Evolutionary conservation across 2,113 vertebrate genomes (phyloP), one percentile per base, ranked within the genome.

Genomic region (Lophura nycthemera): DNA sequence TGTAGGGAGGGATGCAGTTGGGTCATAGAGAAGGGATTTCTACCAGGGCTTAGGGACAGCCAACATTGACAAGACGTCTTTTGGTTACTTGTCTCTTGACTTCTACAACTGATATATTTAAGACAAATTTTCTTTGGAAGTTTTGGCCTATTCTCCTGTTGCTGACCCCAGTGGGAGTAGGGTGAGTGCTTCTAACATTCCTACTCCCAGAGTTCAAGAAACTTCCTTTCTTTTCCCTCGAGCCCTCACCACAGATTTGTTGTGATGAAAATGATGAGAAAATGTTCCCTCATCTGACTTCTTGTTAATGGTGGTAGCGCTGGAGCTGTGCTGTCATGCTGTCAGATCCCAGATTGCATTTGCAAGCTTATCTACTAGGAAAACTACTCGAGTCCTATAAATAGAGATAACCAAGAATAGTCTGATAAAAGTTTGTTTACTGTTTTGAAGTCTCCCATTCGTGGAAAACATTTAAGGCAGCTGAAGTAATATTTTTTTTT

Each of bases 221-320:
- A 16, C 82, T 96, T 96, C 94, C 95, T 91, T 72, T 75, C 57
- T 93, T 88, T 77, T 97, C 94, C 95, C 94, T 75, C 52, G 96
- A 97, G 94, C 75, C 60, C 29, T 91, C 59, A n/a, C 71, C 66
- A 90, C 0, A 4, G 77, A 73, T 84, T 59, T 72, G 66, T 29
- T 89, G 45, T 50, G 63, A 89, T 63, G 89, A 66, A 82, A 92
- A 89, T 5, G n/a, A 96, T 95, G 94, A 92, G 92, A 94, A 96
- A 90, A 90, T 70, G 67, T 87, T 79, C 59, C 67, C 72, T 71
- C 0, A 1, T 63, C 57, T 40, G 21, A 67, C 27, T 75, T 45
- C 32, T 34, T 69, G 59, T 38, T 86, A 38, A 8, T 64, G 89
- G 50, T 83, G 85, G 75, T 74, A 30, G 38, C 10, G 43, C 72